These are phyloP conservation scores for Platysternon megacephalum DNA, from an alignment of 2,113 vertebrate species.

Conservation along the genomic window DNA sequence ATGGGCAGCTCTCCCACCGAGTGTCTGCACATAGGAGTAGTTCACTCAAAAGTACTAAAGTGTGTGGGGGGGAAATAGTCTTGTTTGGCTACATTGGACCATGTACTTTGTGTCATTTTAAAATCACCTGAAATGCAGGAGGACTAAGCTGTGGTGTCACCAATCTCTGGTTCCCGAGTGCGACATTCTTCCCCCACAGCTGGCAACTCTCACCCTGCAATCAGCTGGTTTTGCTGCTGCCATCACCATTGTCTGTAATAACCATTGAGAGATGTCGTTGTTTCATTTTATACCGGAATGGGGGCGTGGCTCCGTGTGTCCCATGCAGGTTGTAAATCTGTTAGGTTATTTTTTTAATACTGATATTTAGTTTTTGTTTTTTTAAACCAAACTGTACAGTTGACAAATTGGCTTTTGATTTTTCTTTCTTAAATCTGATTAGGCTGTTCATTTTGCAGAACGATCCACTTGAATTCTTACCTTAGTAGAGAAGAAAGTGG, in stretches of 20 bases:
- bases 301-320: conserved; percentile 41
- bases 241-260: conserved; percentile 19
- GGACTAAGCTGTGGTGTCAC: conserved; percentile 15
- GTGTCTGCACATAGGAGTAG: conserved; percentile 61
- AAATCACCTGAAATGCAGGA: conserved; percentile 54
- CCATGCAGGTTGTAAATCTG: conserved; percentile 61
- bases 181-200: conserved; percentile 55
- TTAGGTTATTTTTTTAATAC: conserved; percentile 48
- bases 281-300: conserved; percentile 52
- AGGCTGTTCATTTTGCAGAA: conserved; percentile 45
- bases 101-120: conserved; percentile 48
- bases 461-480: conserved; percentile 34
- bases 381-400: background rate
- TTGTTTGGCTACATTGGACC: conserved; percentile 43
- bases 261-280: background rate
- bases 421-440: conserved; percentile 3
- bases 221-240: conserved; percentile 13
- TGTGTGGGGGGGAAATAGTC: conserved; percentile 40
- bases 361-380: conserved; percentile 47
- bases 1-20: conserved; percentile 60
- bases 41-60: conserved; percentile 37
- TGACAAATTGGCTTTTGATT: background rate
- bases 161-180: conserved; percentile 35
- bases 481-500: conserved; percentile 6
- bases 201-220: background rate